phyloP scores from a whole-genome alignment of 30 jellyfish, hydroid and myxozoan genomes.

The Clytia hemisphaerica region DNA sequence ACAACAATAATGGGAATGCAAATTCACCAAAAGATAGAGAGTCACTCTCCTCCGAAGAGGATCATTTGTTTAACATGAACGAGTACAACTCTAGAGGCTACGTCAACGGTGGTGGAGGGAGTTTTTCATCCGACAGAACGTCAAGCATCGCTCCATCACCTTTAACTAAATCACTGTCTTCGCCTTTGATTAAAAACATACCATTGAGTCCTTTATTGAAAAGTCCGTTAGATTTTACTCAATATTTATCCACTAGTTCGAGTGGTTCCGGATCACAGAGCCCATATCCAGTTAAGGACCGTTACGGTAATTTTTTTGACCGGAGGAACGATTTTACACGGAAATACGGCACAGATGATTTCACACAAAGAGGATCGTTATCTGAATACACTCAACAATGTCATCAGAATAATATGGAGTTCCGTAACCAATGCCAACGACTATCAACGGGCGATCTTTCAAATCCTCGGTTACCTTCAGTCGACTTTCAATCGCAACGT shows the following conservation, averaged over 20 bases:
- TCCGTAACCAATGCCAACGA: constrained; percentile 31
- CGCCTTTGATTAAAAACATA: constrained; percentile 17
- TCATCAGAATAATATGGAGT: constrained; percentile 32
- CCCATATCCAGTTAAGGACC: constrained; percentile 17
- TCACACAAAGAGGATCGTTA: constrained; percentile 11
- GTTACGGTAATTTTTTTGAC: not conserved
- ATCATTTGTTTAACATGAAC: not conserved
- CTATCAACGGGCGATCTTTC: constrained; percentile 30
- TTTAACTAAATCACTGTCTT: constrained; percentile 3
- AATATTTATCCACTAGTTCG: constrained; percentile 16
- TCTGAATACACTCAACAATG: constrained; percentile 43
- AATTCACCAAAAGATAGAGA: constrained; percentile 17
- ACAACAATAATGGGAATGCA: too few relatives aligned
- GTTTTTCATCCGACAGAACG: too few relatives aligned
- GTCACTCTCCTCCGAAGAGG: constrained; percentile 31
- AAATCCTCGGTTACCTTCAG: constrained; percentile 3
- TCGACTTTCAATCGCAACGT: constrained; percentile 17
- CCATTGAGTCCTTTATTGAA: constrained; percentile 39
- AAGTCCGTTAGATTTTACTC: constrained; percentile 21
- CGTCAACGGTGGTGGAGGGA: not conserved
- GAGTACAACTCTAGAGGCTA: constrained; percentile 7
- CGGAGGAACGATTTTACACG: not conserved
- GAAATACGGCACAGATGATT: not conserved
- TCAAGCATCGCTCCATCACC: constrained; percentile 1
- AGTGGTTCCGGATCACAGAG: constrained; percentile 28